Evolutionary conservation across 2,888 invertebrate species (phyloP).

Genomic region (Dasysyrphus tricinctus): DNA sequence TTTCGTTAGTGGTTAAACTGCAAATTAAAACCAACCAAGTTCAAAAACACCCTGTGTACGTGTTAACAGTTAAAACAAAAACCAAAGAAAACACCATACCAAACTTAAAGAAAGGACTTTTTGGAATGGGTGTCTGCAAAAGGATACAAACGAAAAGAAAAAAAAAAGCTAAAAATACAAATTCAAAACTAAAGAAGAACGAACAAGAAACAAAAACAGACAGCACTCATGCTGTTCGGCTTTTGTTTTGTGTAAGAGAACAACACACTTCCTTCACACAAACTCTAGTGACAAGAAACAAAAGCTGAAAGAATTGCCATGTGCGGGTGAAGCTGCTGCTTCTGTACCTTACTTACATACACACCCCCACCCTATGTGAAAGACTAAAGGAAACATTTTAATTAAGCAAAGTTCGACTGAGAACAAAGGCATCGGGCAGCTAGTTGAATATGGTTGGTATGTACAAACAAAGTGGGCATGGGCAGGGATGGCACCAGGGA

Average conservation of each 20-base stretch:
- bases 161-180: conserved; percentile 20
- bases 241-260: conserved; percentile 67
- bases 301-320: conserved; percentile 31
- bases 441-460: conserved; percentile 8
- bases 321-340: neutral
- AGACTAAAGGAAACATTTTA: conserved; percentile 64
- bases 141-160: neutral
- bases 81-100: neutral
- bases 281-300: conserved; percentile 54
- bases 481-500: too few relatives aligned
- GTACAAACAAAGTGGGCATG: neutral
- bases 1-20: too few relatives aligned
- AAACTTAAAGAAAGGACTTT: conserved; percentile 28
- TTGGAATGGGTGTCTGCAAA: conserved; percentile 41
- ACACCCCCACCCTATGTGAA: neutral
- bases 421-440: conserved; percentile 51
- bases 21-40: too few relatives aligned
- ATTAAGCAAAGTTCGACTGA: conserved; percentile 73
- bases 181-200: conserved; percentile 27
- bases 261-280: conserved; percentile 61
- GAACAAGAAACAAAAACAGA: conserved; percentile 19
- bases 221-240: conserved; percentile 38
- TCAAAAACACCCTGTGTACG: neutral
- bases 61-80: neutral
- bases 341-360: neutral